These are phyloP conservation scores for Phrixothrix hirtus DNA, from an alignment of 2,888 invertebrate genomes.

Conservation along the genomic window DNA sequence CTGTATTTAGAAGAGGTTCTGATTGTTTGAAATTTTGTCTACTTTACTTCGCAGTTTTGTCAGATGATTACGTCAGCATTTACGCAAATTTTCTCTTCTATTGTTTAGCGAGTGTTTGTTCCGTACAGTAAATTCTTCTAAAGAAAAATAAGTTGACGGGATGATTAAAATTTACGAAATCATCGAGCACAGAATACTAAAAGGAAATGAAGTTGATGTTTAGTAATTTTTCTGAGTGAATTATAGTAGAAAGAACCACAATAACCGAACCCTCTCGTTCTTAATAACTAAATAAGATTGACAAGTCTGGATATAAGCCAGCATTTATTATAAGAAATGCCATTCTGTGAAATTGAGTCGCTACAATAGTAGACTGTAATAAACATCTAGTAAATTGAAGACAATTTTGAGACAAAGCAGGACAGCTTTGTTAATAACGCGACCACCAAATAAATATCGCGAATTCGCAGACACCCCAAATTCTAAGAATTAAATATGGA, in stretches of 20 bases:
- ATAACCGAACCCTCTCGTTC: slow-evolving; percentile 22
- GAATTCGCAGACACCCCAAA: slow-evolving; percentile 29
- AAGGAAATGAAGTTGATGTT: not conserved
- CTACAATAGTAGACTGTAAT: slow-evolving; percentile 38
- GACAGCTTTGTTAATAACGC: slow-evolving; percentile 35
- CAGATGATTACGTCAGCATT: too few species aligned
- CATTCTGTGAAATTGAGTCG: slow-evolving; percentile 36
- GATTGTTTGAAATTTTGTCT: too few species aligned
- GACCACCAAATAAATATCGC: slow-evolving; percentile 36
- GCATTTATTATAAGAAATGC: slow-evolving; percentile 36
- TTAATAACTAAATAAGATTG: slow-evolving; percentile 33
- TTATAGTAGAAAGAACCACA: slow-evolving; percentile 9
- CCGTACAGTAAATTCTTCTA: too few species aligned
- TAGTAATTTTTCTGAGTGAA: not conserved
- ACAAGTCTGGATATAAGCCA: slow-evolving; percentile 32
- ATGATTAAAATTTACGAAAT: not conserved
- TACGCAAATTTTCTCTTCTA: too few species aligned
- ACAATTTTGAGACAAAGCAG: slow-evolving; percentile 34
- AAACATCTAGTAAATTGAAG: slow-evolving; percentile 41
- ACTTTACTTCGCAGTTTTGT: too few species aligned
- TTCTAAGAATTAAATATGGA: slow-evolving; percentile 30
- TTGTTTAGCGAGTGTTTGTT: too few species aligned
- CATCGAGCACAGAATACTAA: not conserved
- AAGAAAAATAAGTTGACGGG: not conserved
- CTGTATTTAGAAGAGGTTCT: too few species aligned